These are phyloP conservation scores for Dysidea cf. avara DNA, from an alignment of 37 sponge, comb jelly and placozoan species.

Conservation along the genomic window DNA sequence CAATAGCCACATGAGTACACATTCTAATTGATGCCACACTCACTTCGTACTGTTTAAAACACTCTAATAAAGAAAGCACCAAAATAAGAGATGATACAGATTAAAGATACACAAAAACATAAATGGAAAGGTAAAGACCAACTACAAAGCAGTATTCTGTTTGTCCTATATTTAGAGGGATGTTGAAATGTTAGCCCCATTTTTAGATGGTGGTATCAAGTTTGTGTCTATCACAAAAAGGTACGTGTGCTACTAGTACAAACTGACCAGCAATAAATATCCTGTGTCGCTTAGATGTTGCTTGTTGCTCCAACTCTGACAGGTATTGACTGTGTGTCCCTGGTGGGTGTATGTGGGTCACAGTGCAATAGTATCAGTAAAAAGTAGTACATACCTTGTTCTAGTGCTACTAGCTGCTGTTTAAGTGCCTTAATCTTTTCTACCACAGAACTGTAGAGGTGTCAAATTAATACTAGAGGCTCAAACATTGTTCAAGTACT, in stretches of 20 bases:
- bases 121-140: neutral
- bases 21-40: too few relatives aligned
- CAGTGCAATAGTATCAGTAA: neutral
- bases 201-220: too few relatives aligned
- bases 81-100: too few relatives aligned
- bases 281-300: conserved; percentile 33
- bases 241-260: too few relatives aligned
- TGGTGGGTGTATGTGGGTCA: neutral
- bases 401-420: conserved; percentile 47
- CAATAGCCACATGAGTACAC: too few relatives aligned
- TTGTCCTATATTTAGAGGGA: too few relatives aligned
- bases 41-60: conserved; percentile 25
- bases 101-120: neutral
- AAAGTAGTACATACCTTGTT: conserved; percentile 41
- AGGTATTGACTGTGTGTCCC: conserved; percentile 22
- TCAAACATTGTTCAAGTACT: neutral
- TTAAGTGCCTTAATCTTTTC: conserved; percentile 39
- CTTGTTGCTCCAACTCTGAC: conserved; percentile 20
- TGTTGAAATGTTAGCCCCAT: too few relatives aligned
- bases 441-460: conserved; percentile 37
- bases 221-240: too few relatives aligned
- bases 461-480: neutral
- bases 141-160: too few relatives aligned
- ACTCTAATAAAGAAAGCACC: too few relatives aligned
- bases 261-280: conserved; percentile 53